Evolutionary conservation across 2,113 vertebrate species (phyloP).

Genomic region (Puntigrus tetrazona): DNA sequence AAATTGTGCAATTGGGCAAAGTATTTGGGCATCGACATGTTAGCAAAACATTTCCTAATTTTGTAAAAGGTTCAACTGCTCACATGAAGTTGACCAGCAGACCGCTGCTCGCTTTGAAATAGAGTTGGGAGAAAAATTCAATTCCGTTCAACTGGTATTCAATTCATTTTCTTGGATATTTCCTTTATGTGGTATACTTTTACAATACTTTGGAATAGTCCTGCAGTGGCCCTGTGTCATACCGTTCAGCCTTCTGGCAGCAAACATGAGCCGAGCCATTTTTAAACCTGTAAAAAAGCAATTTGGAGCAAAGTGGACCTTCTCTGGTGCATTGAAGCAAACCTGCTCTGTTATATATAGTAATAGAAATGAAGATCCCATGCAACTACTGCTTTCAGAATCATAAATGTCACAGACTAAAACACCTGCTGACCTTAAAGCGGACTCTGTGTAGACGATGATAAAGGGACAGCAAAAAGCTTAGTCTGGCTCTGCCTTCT

Average conservation of each 20-base stretch:
- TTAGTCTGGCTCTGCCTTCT: constrained; percentile 5
- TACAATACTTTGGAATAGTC: neutral
- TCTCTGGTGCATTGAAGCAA: neutral
- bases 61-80: neutral
- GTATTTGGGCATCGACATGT: neutral
- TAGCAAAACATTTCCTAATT: neutral
- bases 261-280: neutral
- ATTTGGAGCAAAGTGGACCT: neutral
- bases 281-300: neutral
- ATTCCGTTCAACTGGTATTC: too few species aligned
- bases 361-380: constrained; percentile 28
- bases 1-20: neutral
- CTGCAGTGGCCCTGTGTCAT: neutral
- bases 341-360: neutral
- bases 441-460: neutral
- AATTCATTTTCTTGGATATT: neutral
- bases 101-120: neutral
- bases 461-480: constrained; percentile 38
- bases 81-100: neutral
- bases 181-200: neutral
- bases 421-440: constrained; percentile 27
- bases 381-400: constrained; percentile 13
- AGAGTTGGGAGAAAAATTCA: neutral
- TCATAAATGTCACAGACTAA: constrained; percentile 10
- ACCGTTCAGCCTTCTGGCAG: neutral